Evolutionary conservation across 2,113 vertebrate genomes (phyloP).

Genomic region (Origma solitaria): DNA sequence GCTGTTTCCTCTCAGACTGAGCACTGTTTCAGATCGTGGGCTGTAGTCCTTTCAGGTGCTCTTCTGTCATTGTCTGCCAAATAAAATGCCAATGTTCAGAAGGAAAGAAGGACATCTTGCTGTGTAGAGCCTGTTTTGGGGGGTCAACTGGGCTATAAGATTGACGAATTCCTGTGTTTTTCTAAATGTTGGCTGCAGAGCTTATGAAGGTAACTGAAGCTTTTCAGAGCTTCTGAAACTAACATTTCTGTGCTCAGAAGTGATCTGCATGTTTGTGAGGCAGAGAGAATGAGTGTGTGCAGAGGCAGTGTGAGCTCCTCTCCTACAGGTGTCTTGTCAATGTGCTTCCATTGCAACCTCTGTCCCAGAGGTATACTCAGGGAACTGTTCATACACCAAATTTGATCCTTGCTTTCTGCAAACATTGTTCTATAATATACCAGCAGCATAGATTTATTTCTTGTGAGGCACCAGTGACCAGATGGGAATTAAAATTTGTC

Average conservation of each 20-base stretch:
- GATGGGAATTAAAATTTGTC: background rate
- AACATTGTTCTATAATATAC: background rate
- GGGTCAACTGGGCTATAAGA: background rate
- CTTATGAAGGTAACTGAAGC: background rate
- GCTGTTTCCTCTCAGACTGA: background rate
- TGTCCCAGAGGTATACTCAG: background rate
- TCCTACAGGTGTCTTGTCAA: rapidly evolving
- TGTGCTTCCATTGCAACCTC: background rate
- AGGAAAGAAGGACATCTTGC: background rate
- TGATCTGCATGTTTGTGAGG: background rate
- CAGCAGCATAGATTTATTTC: background rate
- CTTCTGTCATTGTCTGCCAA: background rate
- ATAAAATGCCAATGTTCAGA: background rate
- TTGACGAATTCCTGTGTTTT: background rate
- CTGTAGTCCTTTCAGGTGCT: background rate
- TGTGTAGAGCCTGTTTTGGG: background rate
- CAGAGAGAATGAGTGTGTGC: background rate
- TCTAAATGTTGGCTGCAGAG: background rate
- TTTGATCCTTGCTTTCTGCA: background rate
- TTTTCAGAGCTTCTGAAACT: background rate
- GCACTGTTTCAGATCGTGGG: background rate
- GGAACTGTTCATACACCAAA: background rate
- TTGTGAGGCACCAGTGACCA: background rate
- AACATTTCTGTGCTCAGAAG: background rate
- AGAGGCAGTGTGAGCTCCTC: background rate